Evolutionary conservation across 1,140 invertebrate species (phyloP).

Genomic region (Mycetomoellerius zeteki): DNA sequence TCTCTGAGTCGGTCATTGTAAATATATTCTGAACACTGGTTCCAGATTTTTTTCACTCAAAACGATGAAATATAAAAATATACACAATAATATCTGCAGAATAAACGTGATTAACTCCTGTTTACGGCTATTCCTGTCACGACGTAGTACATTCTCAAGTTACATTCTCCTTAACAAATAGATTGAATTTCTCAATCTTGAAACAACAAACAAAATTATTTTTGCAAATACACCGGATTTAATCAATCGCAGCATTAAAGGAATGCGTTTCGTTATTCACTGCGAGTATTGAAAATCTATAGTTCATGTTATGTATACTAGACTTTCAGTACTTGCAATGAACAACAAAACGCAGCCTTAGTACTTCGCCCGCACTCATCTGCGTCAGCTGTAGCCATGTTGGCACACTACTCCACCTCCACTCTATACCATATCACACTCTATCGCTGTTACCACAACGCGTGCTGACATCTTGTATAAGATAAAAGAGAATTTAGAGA

Average conservation of each 20-base stretch:
- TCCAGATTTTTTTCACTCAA: background rate
- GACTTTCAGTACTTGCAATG: no score
- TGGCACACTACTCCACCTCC: background rate
- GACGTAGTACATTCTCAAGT: background rate
- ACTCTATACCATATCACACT: no score
- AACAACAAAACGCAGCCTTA: background rate
- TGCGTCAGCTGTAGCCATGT: slow-evolving; percentile 35
- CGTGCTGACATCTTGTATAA: slow-evolving; percentile 46
- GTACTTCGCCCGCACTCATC: background rate
- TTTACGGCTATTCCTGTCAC: background rate
- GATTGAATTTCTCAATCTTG: background rate
- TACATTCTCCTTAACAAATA: background rate
- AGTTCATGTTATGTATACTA: no score
- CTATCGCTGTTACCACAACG: background rate
- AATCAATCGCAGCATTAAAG: background rate
- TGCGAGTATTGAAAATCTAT: no score
- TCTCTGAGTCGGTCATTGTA: slow-evolving; percentile 88
- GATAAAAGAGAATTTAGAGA: background rate
- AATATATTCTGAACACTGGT: background rate
- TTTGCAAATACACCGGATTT: background rate
- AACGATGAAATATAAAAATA: background rate
- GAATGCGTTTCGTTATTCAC: no score
- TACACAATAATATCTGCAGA: background rate
- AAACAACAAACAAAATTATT: background rate
- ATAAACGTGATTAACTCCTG: background rate